Percentiles rank a stretch among this genome's conserved stretches.
Conservation (phyloP, 2,113 vertebrate genomes). For the Sitta europaea region DNA sequence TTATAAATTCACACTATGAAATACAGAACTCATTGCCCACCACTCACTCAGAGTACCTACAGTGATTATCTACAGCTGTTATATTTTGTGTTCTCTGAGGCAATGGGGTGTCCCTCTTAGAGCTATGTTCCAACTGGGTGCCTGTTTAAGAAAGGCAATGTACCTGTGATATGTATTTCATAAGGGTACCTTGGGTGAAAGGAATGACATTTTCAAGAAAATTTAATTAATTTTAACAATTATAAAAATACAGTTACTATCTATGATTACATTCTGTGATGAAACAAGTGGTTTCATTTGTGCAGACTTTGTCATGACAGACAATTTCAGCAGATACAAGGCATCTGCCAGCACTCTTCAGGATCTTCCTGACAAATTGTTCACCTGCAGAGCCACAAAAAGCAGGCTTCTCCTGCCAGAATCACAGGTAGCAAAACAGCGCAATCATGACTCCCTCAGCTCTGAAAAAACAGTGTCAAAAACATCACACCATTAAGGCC, state of each 20-base stretch:
- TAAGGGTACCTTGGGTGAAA: not conserved
- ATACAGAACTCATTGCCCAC: not conserved
- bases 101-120: rapidly evolving
- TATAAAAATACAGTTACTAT: not conserved
- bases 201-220: not conserved
- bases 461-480: not conserved
- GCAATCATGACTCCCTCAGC: rapidly evolving
- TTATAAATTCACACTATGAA: not conserved
- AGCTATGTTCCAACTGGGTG: not conserved
- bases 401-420: not conserved
- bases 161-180: not conserved
- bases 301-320: not conserved
- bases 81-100: not conserved
- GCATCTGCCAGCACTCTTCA: not conserved
- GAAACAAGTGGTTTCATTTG: not conserved
- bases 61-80: not conserved
- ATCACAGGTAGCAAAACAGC: not conserved
- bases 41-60: not conserved
- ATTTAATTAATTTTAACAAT: not conserved
- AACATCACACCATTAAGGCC: rapidly evolving
- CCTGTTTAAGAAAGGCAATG: not conserved
- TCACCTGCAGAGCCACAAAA: not conserved
- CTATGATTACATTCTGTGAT: not conserved
- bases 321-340: not conserved
- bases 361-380: not conserved